These are phyloP conservation scores for Phoxinus phoxinus DNA, from an alignment of 2,113 vertebrate genomes.

Conservation along the genomic window DNA sequence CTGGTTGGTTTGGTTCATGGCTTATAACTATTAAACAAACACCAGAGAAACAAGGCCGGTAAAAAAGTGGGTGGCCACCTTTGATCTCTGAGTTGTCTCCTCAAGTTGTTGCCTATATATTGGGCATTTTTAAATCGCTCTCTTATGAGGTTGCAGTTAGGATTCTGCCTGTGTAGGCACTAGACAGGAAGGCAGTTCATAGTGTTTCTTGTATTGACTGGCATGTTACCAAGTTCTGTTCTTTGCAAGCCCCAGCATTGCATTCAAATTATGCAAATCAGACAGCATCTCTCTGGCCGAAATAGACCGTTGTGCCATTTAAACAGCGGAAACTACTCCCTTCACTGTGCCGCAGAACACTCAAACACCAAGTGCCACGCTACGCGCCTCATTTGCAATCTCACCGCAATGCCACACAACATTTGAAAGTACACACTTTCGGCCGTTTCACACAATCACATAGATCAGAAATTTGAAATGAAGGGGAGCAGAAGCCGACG, in stretches of 20 bases:
- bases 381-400: conserved; percentile 4
- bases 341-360: neutral
- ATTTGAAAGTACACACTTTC: neutral
- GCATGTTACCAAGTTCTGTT: neutral
- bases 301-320: neutral
- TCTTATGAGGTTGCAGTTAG: neutral
- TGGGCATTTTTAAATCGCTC: neutral
- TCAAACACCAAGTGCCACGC: neutral
- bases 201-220: neutral
- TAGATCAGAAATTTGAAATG: neutral
- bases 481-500: neutral
- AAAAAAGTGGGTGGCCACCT: neutral
- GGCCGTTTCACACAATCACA: neutral
- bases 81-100: neutral
- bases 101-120: neutral
- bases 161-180: neutral
- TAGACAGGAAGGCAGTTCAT: conserved; percentile 9
- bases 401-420: neutral
- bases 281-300: neutral
- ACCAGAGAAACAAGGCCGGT: neutral
- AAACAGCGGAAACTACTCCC: neutral
- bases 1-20: neutral
- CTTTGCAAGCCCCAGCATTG: neutral
- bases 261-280: conserved; percentile 12
- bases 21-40: neutral